Base-by-base conservation (phyloP, 2,113 vertebrate species). In the Bagarius yarrelli region DNA sequence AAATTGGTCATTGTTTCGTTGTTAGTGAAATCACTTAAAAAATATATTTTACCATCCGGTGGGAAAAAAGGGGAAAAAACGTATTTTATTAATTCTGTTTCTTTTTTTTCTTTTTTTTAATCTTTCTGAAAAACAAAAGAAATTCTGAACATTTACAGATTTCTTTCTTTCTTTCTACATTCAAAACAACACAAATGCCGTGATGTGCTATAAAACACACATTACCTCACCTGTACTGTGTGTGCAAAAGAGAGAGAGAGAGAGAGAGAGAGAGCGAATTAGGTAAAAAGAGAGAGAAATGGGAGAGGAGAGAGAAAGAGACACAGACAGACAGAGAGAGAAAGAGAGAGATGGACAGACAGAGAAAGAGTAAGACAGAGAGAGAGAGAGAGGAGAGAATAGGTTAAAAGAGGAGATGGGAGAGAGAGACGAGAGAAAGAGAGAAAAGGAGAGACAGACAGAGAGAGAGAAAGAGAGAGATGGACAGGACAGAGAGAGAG, bases 401-500 rank as follows among this genome's bases (percentile, higher is more conserved):
- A 8, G 47, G 13, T 13, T 30, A 40, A 73, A 15, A 76, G 27
- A 36, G 50, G 44, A 30, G 30, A 9, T 59, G 72, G 55, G 32
- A 64, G 59, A 21, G 18, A 40, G 59, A 50, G 15, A 70, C n/a
- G 55, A n/a, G 25, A 60, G 53, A 52, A 25, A 66, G n/a, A 64
- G 44, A 30, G 16, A 76, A 40, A 34, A 18, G 66, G 44, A 40
- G 70, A 61, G 47, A 5, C 6, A 8, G 36, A 60, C n/a, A n/a
- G n/a, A n/a, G 40, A 25, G n/a, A 52, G 69, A 79, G 70, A n/a
- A 21, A 79, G 67, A 27, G 70, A 82, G 34, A 36, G 74, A 72
- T 50, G 69, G 75, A 66, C 32, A 69, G 59, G n/a, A n/a, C n/a
- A n/a, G 78, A 83, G 40, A 44, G 70, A 69, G 61, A 76, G 63